Evolutionary conservation across 2,888 invertebrate genomes (phyloP).

Genomic region (Alentia gelatinosa): DNA sequence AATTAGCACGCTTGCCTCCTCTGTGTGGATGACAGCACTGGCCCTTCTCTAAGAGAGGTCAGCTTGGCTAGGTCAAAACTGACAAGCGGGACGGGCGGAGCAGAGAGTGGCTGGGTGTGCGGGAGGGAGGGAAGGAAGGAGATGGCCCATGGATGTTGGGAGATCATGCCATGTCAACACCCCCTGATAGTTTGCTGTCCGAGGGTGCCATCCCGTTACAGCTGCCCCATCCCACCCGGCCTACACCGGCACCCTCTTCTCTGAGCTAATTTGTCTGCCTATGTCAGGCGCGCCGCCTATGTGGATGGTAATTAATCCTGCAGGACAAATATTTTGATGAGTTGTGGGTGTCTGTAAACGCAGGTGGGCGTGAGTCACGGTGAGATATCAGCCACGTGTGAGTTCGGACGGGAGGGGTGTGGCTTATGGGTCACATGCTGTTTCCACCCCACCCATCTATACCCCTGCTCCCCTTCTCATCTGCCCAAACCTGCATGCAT

Average conservation of each 20-base stretch:
- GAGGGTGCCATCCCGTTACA: not conserved
- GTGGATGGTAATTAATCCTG: constrained; percentile 14
- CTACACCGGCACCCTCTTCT: not conserved
- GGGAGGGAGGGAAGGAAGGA: not conserved
- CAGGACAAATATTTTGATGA: constrained; percentile 48
- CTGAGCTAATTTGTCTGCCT: not conserved
- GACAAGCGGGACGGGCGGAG: not conserved
- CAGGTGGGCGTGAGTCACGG: constrained; percentile 43
- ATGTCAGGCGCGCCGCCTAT: constrained; percentile 21
- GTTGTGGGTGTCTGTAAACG: not conserved
- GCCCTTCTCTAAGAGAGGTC: too few relatives aligned
- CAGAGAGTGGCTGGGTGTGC: not conserved
- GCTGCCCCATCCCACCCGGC: not conserved
- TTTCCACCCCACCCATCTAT: not conserved
- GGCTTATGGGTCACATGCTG: not conserved
- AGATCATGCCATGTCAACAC: not conserved
- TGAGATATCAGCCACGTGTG: not conserved
- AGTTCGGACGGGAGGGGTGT: not conserved
- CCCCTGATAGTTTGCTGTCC: not conserved
- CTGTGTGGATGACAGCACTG: too few relatives aligned
- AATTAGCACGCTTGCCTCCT: too few relatives aligned
- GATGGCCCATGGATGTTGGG: not conserved
- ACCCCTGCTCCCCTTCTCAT: not conserved
- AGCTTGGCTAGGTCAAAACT: not conserved
- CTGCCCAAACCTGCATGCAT: not conserved